Conservation (phyloP, 2,113 vertebrate genomes). For the Aspidoscelis tigris region DNA sequence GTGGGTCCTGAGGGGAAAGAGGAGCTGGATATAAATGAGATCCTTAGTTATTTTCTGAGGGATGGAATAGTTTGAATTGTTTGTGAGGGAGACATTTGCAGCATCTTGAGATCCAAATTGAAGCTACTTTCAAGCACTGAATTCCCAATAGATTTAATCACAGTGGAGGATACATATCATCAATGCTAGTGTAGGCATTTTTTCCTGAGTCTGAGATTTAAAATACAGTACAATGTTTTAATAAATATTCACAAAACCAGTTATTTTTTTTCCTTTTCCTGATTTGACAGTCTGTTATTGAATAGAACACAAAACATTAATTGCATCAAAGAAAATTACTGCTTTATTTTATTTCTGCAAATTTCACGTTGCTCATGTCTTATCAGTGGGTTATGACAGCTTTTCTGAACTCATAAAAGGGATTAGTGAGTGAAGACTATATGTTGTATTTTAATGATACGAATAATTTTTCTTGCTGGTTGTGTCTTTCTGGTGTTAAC, state of each 20-base stretch:
- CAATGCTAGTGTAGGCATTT: background rate
- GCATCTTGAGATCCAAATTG: constrained; percentile 19
- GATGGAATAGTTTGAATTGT: no score
- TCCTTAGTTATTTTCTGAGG: no score
- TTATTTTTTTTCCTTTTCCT: constrained; percentile 14
- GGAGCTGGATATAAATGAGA: no score
- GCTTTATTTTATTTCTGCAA: constrained; percentile 21
- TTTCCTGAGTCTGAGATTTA: background rate
- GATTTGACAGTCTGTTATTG: constrained; percentile 64
- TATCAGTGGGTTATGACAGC: constrained; percentile 7
- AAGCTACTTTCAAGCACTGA: constrained; percentile 44
- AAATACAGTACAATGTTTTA: background rate
- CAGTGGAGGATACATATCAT: background rate
- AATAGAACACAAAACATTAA: constrained; percentile 56
- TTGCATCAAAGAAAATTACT: constrained; percentile 21
- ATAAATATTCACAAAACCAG: background rate
- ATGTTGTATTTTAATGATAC: constrained; percentile 21
- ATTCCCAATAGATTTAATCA: constrained; percentile 9
- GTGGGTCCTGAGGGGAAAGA: no score
- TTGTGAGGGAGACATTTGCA: no score
- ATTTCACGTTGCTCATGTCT: background rate
- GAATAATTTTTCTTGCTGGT: constrained; percentile 49
- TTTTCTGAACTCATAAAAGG: constrained; percentile 33
- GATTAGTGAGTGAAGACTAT: constrained; percentile 33
- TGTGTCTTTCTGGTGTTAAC: constrained; percentile 43